phyloP scores from a whole-genome alignment of 1,140 invertebrate species.

The Bombyx mandarina region DNA sequence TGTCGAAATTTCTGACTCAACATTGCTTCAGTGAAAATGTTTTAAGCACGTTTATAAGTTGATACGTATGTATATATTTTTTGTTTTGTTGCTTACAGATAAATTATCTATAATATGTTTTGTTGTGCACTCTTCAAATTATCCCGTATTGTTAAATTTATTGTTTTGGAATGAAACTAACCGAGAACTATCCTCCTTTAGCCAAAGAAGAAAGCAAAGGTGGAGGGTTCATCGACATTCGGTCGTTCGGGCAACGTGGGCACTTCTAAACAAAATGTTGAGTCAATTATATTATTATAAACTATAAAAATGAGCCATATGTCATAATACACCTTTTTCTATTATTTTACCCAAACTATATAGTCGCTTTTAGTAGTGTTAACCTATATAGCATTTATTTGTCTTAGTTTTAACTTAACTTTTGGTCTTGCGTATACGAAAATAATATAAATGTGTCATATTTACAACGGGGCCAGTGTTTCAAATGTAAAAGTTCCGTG shows the following conservation, averaged over 20 bases:
- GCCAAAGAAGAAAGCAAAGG: slow-evolving; percentile 57
- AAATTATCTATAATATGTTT: neutral
- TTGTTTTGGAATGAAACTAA: neutral
- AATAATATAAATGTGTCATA: no score
- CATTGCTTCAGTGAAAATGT: no score
- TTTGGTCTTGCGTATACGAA: no score
- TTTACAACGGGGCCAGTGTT: no score
- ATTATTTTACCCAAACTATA: no score
- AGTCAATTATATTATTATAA: slow-evolving; percentile 26
- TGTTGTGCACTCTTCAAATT: neutral
- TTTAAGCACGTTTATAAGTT: no score
- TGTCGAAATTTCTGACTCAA: no score
- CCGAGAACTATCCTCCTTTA: slow-evolving; percentile 27
- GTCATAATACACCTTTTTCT: neutral
- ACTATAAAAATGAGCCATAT: neutral
- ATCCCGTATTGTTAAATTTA: neutral
- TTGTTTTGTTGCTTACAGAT: neutral
- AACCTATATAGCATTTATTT: no score
- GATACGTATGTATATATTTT: no score
- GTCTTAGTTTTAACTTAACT: no score
- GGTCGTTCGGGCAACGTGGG: slow-evolving; percentile 30
- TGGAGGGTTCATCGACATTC: slow-evolving; percentile 34
- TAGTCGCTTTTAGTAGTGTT: no score
- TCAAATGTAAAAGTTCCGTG: no score
- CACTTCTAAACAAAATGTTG: slow-evolving; percentile 51